Percentiles rank a stretch among this genome's conserved stretches.
Conservation (phyloP, 2,888 invertebrate species). For the Didymodactylos carnosus region DNA sequence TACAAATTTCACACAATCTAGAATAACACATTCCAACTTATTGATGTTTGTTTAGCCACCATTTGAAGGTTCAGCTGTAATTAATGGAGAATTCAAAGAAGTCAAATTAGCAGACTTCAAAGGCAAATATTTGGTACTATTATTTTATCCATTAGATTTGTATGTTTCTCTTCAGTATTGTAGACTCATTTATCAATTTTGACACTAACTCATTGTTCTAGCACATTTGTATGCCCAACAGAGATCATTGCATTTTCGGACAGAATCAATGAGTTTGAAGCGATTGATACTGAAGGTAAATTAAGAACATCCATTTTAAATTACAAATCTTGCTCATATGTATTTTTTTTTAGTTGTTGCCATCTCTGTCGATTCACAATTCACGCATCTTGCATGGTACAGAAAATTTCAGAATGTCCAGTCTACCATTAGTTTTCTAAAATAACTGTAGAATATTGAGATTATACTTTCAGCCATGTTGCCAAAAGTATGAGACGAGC, state of each 20-base stretch:
- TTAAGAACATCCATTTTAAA: not conserved
- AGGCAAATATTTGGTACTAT: not conserved
- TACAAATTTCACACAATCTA: too few relatives aligned
- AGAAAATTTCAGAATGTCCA: too few relatives aligned
- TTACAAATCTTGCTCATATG: not conserved
- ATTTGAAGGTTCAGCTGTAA: not conserved
- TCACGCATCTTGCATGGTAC: slow-evolving; percentile 13
- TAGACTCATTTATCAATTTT: not conserved
- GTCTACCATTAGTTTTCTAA: too few relatives aligned
- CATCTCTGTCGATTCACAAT: slow-evolving; percentile 5
- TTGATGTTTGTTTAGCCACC: too few relatives aligned
- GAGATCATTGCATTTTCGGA: slow-evolving; percentile 83
- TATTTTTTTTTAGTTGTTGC: slow-evolving; percentile 2
- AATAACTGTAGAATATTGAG: too few relatives aligned
- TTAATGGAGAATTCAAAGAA: not conserved
- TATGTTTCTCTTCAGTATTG: not conserved
- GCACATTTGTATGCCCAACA: slow-evolving; percentile 72
- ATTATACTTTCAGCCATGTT: too few relatives aligned
- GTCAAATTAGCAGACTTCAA: not conserved
- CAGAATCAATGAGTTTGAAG: slow-evolving; percentile 47
- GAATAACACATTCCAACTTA: too few relatives aligned
- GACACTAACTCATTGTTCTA: not conserved
- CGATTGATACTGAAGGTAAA: slow-evolving; percentile 44
- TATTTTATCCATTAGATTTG: not conserved
- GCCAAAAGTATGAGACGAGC: too few relatives aligned